Percentiles rank a stretch among this genome's conserved stretches.
Conservation (phyloP, 2,113 vertebrate genomes). For the Raja brachyura region DNA sequence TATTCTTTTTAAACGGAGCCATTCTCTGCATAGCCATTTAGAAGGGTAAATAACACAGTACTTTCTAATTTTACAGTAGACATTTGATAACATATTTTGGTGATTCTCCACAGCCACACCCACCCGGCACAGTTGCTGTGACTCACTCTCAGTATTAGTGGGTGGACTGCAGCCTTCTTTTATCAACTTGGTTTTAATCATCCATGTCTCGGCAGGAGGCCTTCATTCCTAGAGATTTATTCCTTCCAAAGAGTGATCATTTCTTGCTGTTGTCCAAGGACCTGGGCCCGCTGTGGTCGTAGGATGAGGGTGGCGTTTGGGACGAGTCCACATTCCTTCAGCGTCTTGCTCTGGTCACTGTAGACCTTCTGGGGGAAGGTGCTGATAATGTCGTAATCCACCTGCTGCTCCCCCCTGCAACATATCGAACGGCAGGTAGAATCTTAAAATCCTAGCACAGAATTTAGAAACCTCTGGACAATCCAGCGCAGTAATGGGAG, state of each 20-base stretch:
- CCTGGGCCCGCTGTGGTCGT: slow-evolving; percentile 1
- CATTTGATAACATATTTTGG: not conserved
- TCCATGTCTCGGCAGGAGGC: not conserved
- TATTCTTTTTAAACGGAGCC: not conserved
- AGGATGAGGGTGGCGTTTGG: slow-evolving; percentile 64
- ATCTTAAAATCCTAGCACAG: not conserved
- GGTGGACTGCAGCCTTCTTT: not conserved
- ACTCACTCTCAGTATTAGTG: not conserved
- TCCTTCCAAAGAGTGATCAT: not conserved
- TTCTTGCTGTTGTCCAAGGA: not conserved
- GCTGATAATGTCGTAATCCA: slow-evolving; percentile 75
- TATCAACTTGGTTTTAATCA: not conserved
- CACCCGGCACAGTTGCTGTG: not conserved
- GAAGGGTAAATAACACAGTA: not conserved
- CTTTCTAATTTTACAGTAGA: not conserved
- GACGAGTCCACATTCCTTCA: slow-evolving; percentile 65
- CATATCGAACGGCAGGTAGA: not conserved
- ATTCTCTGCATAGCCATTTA: not conserved
- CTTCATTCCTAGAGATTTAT: not conserved
- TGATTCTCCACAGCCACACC: not conserved
- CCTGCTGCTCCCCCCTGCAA: slow-evolving; percentile 53
- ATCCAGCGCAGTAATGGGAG: slow-evolving; percentile 35
- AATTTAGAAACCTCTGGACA: not conserved
- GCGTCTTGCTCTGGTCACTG: slow-evolving; percentile 55
- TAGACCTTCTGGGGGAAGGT: slow-evolving; percentile 63